Conservation (phyloP, 1,140 invertebrate genomes). For the Wasmannia auropunctata region DNA sequence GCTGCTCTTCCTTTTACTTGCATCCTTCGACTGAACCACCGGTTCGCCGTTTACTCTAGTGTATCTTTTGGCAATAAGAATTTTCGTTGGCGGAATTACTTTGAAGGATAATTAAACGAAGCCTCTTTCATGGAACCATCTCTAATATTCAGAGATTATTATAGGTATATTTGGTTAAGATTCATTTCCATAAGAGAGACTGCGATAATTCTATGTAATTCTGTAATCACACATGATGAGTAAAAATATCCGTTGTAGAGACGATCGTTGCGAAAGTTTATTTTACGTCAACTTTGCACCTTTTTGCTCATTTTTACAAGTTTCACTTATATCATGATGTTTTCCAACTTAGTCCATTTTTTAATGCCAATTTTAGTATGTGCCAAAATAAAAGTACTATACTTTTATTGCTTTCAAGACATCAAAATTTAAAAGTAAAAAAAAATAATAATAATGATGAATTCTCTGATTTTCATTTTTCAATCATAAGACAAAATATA, state of each 20-base stretch:
- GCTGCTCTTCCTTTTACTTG: constrained; percentile 38
- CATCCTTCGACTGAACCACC: constrained; percentile 8
- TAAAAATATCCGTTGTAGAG: background rate
- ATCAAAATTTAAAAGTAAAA: background rate
- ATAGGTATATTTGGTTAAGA: background rate
- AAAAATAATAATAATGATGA: background rate
- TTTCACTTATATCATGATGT: background rate
- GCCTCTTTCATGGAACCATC: background rate
- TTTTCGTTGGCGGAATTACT: constrained; percentile 4
- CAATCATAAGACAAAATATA: background rate
- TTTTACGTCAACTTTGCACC: background rate
- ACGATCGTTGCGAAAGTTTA: background rate
- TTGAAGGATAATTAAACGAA: background rate
- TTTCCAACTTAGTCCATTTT: background rate
- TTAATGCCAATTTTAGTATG: background rate
- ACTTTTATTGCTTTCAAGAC: background rate
- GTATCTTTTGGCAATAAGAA: constrained; percentile 60
- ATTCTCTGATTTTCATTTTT: background rate
- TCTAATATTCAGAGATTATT: background rate
- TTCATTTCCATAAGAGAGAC: constrained; percentile 13
- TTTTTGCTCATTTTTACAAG: background rate
- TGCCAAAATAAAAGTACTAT: background rate
- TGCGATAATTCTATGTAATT: background rate
- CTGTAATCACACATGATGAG: background rate
- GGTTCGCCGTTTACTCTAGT: constrained; percentile 44